phyloP scores from a whole-genome alignment of 2,888 invertebrate genomes.

The Pachliopta kotzebuea region DNA sequence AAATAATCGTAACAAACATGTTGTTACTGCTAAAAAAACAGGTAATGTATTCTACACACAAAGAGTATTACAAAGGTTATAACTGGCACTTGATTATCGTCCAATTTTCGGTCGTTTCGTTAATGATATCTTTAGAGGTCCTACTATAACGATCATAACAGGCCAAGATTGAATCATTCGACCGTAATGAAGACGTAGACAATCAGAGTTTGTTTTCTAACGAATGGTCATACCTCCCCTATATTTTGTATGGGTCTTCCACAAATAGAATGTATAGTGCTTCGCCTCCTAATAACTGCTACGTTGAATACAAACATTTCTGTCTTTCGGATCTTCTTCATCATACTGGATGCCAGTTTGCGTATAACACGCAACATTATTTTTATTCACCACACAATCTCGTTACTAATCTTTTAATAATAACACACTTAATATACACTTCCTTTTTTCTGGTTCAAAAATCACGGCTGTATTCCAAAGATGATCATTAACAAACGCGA shows the following conservation, averaged over 20 bases:
- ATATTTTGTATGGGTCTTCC: conserved; percentile 62
- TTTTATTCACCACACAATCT: background rate
- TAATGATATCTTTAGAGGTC: conserved; percentile 19
- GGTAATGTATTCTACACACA: background rate
- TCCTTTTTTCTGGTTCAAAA: background rate
- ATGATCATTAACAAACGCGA: conserved; percentile 40
- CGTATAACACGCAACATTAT: conserved; percentile 59
- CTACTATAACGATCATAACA: conserved; percentile 15
- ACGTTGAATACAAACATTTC: conserved; percentile 57
- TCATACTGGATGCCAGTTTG: conserved; percentile 48
- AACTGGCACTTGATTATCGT: conserved; percentile 11
- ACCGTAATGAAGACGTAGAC: conserved; percentile 11
- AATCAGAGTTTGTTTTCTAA: conserved; percentile 19
- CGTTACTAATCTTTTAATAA: background rate
- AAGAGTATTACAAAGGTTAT: conserved; percentile 3
- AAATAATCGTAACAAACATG: background rate
- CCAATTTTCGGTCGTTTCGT: conserved; percentile 13
- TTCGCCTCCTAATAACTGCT: conserved; percentile 48
- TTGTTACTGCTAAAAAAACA: background rate
- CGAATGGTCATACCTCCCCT: conserved; percentile 56
- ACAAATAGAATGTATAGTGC: conserved; percentile 58
- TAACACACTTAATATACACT: background rate
- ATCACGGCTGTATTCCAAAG: conserved; percentile 51
- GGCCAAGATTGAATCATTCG: conserved; percentile 10
- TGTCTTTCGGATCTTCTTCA: conserved; percentile 53